Base-by-base conservation (phyloP, 2,888 invertebrate species). In the Chalcosyrphus nemorum region DNA sequence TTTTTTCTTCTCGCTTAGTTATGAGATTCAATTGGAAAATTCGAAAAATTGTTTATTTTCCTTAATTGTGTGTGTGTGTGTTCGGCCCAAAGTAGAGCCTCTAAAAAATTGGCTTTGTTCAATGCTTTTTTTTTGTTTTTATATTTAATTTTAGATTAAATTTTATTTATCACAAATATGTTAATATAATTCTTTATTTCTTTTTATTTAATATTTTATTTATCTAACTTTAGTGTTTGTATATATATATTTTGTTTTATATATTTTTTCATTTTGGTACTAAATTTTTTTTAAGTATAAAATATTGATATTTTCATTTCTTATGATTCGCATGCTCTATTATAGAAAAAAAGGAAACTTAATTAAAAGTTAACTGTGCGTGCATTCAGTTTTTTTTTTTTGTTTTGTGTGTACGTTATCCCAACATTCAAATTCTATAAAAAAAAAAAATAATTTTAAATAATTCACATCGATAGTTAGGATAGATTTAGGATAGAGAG, bases 151-250 rank as follows among this genome's bases (percentile, higher is more conserved):
- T 84, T 65, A 71, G 71, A 24, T 81, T 84, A 74, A 65, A 56
- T 82, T 84, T 78, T 65, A 65, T 84, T 80, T 84, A 84, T 84
- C 84, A 84, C 84, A 84, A 84, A 80, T 75, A 80, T 74, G 54
- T 81, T 76, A 70, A 81, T 82, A 63, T 61, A 65, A 56, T 59
- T 43, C n/a, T n/a, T n/a, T n/a, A n/a, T n/a, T 47, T 70, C 29
- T 29, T 32, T 13, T 72, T 63, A 35, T 54, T 19, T 57, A 41
- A 50, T 57, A 65, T 71, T 81, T 77, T 71, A 6, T 81, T 81
- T 81, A 80, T 74, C 81, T 82, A 82, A 56, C 56, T 57, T 72
- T 68, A 57, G 57, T 84, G 72, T 84, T 72, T 84, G 78, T 72
- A 77, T 74, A 78, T 54, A 43, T 70, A 24, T 66, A 66, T 81